These are phyloP conservation scores for Thaumatotibia leucotreta DNA, from an alignment of 1,140 invertebrate species.

Conservation along the genomic window DNA sequence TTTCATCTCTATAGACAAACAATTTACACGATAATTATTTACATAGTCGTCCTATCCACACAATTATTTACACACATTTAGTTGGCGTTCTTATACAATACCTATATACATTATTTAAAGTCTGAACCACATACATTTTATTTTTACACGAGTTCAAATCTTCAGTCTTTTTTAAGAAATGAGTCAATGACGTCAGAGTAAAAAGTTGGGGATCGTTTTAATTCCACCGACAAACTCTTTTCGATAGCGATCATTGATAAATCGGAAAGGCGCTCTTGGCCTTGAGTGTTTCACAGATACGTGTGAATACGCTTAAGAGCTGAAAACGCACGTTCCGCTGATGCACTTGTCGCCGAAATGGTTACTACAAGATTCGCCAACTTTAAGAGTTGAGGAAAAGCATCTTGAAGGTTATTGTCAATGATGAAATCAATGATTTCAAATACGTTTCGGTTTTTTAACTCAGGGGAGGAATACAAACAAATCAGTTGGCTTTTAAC, in stretches of 20 bases:
- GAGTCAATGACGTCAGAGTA: not conserved
- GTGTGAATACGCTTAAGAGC: slow-evolving; percentile 11
- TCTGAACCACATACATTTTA: not conserved
- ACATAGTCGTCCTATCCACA: too few species aligned
- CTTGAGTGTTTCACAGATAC: slow-evolving; percentile 5
- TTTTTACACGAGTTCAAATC: not conserved
- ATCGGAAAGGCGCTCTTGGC: not conserved
- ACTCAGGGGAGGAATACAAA: not conserved
- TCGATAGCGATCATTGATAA: not conserved
- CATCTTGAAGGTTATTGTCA: not conserved
- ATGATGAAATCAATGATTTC: slow-evolving; percentile 10
- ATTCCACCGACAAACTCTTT: not conserved
- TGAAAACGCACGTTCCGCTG: slow-evolving; percentile 4
- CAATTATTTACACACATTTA: too few species aligned
- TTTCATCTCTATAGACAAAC: not conserved
- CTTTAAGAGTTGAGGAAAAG: not conserved
- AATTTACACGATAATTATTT: not conserved
- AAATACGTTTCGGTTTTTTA: not conserved
- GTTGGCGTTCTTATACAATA: not conserved
- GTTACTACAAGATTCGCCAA: not conserved
- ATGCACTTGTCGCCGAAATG: not conserved
- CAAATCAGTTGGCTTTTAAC: not conserved
- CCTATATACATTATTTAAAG: not conserved
- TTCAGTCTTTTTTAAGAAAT: not conserved
- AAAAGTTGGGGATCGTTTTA: not conserved